Evolutionary conservation across 1,140 invertebrate genomes (phyloP).

Genomic region (Cyclina sinensis): DNA sequence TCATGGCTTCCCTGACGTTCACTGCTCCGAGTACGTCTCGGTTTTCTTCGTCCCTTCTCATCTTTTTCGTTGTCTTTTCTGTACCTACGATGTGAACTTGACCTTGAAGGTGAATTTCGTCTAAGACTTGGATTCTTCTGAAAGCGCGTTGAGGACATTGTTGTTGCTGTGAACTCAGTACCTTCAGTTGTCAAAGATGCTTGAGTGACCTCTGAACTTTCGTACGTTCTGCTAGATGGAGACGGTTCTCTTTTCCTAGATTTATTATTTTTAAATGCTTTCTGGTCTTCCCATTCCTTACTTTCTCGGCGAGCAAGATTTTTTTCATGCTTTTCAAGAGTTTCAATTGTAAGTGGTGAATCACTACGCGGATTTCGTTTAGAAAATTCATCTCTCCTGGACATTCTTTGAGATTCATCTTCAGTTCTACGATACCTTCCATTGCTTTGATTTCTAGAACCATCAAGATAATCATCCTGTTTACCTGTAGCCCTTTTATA

Average conservation of each 20-base stretch:
- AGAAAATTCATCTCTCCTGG: conserved; percentile 43
- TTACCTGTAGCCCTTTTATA: conserved; percentile 37
- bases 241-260: conserved; percentile 45
- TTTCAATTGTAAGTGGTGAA: conserved; percentile 59
- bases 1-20: conserved; percentile 18
- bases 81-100: conserved; percentile 59
- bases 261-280: conserved; percentile 20
- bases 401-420: conserved; percentile 50
- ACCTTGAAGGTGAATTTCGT: conserved; percentile 58
- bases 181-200: conserved; percentile 42
- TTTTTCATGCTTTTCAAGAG: conserved; percentile 55
- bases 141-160: conserved; percentile 34
- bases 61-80: conserved; percentile 58
- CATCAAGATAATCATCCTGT: conserved; percentile 35
- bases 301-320: conserved; percentile 15
- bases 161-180: conserved; percentile 53
- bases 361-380: conserved; percentile 62
- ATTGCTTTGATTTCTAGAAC: not conserved
- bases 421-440: conserved; percentile 34
- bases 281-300: conserved; percentile 40
- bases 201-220: conserved; percentile 55
- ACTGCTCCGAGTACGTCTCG: conserved; percentile 43
- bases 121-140: conserved; percentile 61
- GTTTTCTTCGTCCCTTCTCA: conserved; percentile 55
- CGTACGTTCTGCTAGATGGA: conserved; percentile 56